Evolutionary conservation across 2,797 vertebrate species (phyloP), one percentile per base, ranked within the genome.

Genomic region (Agapornis canus): DNA sequence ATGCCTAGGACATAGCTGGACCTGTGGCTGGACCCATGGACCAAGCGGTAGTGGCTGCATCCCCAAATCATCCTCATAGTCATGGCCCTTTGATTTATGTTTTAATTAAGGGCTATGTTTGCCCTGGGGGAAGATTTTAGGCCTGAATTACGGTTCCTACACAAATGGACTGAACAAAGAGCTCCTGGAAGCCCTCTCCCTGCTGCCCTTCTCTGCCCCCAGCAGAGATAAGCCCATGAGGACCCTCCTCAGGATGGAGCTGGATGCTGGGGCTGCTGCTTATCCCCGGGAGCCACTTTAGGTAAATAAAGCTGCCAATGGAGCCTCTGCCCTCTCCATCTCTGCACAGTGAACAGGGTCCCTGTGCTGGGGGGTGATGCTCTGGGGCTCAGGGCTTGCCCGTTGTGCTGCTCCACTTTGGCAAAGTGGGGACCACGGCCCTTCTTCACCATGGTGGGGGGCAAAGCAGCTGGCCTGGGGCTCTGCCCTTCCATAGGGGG

Each of bases 311-410:
- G 31, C 52, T 20, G 6, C n/a, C 26, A 10, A 14, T 9, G 61
- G 56, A 40, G 26, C 51, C 71, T 35, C 49, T 20, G 56, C 56
- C 27, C 37, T 9, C 54, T 9, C 70, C 16, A 1, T 4, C 45
- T 20, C 31, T 0, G 2, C n/a, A 1, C 7, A 1, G 16, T 3
- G 13, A 11, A 5, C 1, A 23, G 27, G 35, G 25, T 60, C 45
- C 56, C 23, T 1, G 6, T 5, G 42, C 14, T 5, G 63, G n/a
- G 43, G 19, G 35, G 35, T 10, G 65, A 49, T 20, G 48, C 70
- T 40, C 32, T 3, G 54, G 65, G 76, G 37, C 40, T 40, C 6
- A 1, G 6, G 14, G 26, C 27, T 76, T 8, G 0, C 63, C 22
- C 6, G 0, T 8, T 2, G 3, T 5, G n/a, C 35, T 23, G 4